A percentile compares a stretch with the other conserved stretches of the same genome.
Evolutionary conservation across 2,888 invertebrate species (phyloP).

Genomic region (Julus scandinavius): DNA sequence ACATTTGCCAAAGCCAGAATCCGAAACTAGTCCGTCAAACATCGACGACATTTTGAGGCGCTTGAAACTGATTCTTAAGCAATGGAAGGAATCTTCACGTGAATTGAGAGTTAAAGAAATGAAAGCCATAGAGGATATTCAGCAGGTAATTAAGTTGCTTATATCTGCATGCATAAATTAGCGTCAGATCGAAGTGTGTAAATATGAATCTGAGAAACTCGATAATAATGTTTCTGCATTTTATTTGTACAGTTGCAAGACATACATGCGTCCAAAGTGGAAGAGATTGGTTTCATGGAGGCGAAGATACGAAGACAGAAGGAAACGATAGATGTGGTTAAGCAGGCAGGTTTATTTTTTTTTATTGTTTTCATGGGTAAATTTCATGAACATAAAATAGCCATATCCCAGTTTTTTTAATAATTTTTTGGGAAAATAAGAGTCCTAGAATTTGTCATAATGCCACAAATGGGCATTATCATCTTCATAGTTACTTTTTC

Average conservation of each 20-base stretch:
- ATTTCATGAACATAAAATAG: too few relatives aligned
- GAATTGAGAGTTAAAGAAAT: background rate
- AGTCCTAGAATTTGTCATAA: too few relatives aligned
- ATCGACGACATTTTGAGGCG: constrained; percentile 6
- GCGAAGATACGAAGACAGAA: constrained; percentile 11
- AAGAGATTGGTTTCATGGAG: background rate
- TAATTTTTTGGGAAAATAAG: too few relatives aligned
- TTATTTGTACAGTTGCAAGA: background rate
- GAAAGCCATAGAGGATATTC: constrained; percentile 12
- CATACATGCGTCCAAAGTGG: constrained; percentile 2
- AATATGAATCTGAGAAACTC: too few relatives aligned
- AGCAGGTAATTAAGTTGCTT: background rate
- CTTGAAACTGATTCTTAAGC: constrained; percentile 46
- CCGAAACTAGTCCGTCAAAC: constrained; percentile 21
- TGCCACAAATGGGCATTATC: background rate
- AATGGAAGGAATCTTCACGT: constrained; percentile 43
- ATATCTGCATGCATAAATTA: background rate
- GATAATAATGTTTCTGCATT: background rate
- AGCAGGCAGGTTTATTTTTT: constrained; percentile 14
- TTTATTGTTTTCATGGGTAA: too few relatives aligned
- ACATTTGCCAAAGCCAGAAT: constrained; percentile 43
- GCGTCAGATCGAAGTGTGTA: too few relatives aligned
- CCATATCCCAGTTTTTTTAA: too few relatives aligned
- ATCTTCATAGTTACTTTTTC: too few relatives aligned
- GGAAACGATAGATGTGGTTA: background rate